Conservation (phyloP, 2,797 vertebrate species). For the Danio choprae region DNA sequence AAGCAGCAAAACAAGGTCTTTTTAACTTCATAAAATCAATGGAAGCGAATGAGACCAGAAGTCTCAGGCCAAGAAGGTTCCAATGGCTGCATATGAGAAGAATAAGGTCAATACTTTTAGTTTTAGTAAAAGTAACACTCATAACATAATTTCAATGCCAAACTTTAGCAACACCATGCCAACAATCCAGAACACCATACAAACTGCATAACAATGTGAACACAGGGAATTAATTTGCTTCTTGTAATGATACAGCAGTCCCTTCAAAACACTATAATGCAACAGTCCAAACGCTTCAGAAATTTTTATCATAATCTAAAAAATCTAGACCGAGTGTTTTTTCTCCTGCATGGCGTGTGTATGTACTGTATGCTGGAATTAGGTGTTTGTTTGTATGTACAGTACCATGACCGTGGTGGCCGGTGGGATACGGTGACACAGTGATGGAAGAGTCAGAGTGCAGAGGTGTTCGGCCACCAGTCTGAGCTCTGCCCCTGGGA, state of each 20-base stretch:
- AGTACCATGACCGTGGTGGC: slow-evolving; percentile 1
- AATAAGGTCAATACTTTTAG: too few relatives aligned
- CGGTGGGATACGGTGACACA: slow-evolving; percentile 57
- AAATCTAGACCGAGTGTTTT: neutral
- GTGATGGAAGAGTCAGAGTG: slow-evolving; percentile 69
- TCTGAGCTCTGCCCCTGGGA: slow-evolving; percentile 71
- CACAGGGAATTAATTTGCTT: too few relatives aligned
- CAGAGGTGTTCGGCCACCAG: slow-evolving; percentile 67
- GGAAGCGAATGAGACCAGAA: too few relatives aligned
- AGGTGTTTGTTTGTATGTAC: slow-evolving; percentile 42
- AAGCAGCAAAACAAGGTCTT: too few relatives aligned
- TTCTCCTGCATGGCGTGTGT: neutral
- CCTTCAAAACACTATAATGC: too few relatives aligned
- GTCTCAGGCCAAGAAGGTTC: too few relatives aligned
- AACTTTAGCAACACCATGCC: neutral
- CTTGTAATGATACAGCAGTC: too few relatives aligned
- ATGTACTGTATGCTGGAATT: slow-evolving; percentile 27
- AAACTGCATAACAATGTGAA: neutral
- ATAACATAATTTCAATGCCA: neutral
- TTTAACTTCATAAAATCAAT: too few relatives aligned
- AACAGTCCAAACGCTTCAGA: neutral
- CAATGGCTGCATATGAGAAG: too few relatives aligned
- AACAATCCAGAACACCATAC: neutral
- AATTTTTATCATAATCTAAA: neutral
- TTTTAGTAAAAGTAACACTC: too few relatives aligned